phyloP scores from a whole-genome alignment of 2,797 vertebrate genomes.

The Chiloscyllium punctatum region DNA sequence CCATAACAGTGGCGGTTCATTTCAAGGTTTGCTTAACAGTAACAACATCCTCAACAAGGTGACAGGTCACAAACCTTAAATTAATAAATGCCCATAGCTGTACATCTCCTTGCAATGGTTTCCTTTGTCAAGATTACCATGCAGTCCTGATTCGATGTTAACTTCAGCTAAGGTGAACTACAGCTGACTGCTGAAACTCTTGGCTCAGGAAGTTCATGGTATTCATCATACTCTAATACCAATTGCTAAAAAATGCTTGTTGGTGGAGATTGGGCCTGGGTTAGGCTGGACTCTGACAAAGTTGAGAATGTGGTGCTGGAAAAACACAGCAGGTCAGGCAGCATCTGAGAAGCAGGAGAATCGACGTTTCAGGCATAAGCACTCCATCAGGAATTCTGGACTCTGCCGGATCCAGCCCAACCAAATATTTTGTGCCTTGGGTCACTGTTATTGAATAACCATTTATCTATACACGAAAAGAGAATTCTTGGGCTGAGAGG shows the following conservation, averaged over 20 bases:
- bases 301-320: too few relatives aligned
- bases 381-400: too few relatives aligned
- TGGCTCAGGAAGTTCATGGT: neutral
- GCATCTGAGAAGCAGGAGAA: too few relatives aligned
- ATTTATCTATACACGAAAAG: neutral
- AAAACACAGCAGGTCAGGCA: too few relatives aligned
- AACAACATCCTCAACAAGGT: neutral
- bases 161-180: neutral
- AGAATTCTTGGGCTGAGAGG: neutral
- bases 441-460: neutral
- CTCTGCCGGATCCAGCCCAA: too few relatives aligned
- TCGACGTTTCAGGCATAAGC: too few relatives aligned
- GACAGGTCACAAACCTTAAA: neutral
- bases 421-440: neutral
- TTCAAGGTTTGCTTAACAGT: neutral
- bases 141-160: neutral
- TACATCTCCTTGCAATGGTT: neutral
- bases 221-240: neutral
- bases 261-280: neutral
- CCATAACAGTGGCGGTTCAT: neutral
- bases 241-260: neutral
- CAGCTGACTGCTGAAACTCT: neutral
- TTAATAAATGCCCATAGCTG: neutral
- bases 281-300: neutral
- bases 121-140: neutral